Evolutionary conservation across 2,888 invertebrate species (phyloP), one percentile per base, ranked within the genome.

Genomic region (Parapristionchus giblindavisi): DNA sequence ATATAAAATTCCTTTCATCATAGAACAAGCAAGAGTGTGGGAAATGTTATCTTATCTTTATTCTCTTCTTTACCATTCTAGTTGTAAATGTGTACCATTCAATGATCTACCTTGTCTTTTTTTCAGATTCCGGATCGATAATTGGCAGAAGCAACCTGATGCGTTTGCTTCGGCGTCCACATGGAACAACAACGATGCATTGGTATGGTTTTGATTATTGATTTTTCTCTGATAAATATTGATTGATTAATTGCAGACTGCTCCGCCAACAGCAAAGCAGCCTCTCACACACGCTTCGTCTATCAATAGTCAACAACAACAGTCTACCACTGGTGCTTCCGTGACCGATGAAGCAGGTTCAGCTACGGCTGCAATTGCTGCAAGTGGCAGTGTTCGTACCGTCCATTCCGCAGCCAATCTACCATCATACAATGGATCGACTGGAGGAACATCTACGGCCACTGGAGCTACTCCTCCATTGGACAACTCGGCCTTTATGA

Each of bases 401-500:
- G 51, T 51, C 11, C 51, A 43, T n/a, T 66, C 66, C 11, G 51
- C 66, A 27, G 66, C 51, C 66, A 48, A 51, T 51, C 66, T 66
- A 32, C 40, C 66, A 43, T 48, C 27, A 29, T 8, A 34, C 17
- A 51, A 51, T 17, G 34, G 17, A 17, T 43, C 43, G 43, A 8
- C 11, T 3, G 63, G 63, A 65, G 43, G 63, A 14, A 38, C 51
- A 1, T 48, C 48, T 48, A 21, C 48, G 21, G 21, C 21, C 14
- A 11, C 11, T n/a, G n/a, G n/a, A n/a, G n/a, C n/a, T n/a, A n/a
- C n/a, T n/a, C n/a, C n/a, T n/a, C n/a, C 56, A 56, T 11, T 24
- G 36, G 43, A 70, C 54, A 52, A 54, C 32, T 29, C 63, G 27
- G 29, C 14, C 58, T 54, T 48, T 38, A 27, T 70, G 32, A 54